Evolutionary conservation across 2,888 invertebrate species (phyloP), one percentile per base, ranked within the genome.

Genomic region (Cryptophagus acutangulus): DNA sequence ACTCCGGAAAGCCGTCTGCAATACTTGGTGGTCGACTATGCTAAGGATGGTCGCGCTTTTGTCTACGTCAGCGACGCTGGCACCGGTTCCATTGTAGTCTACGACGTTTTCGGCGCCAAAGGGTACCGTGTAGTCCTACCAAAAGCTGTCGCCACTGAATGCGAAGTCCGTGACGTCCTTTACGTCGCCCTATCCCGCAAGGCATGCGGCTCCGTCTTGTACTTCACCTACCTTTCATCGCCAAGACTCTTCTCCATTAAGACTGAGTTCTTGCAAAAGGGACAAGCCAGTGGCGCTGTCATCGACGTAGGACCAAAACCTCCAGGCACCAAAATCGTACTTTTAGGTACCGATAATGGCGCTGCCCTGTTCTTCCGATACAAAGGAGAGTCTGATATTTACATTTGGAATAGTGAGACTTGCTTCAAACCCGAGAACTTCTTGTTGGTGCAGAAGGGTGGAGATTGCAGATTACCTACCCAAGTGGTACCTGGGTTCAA

Each of bases 361-460:
- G 69, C 71, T 6, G 72, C 74, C 3, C 61, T 80, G 9, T 80
- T 80, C 71, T 77, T 80, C 67, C 70, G 80, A n/a, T 73, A 72
- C 55, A 74, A 76, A 58, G 79, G 80, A 12, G 72, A 77, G 51
- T 73, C 77, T 8, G 77, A 79, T 44, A 73, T 82, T 35, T 81
- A 75, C 60, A 71, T 76, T 63, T 82, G 81, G 81, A 75, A 81
- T 59, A 71, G 76, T 2, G 74, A 76, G 37, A 74, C 74, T 0
- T 66, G 71, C 38, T 78, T 81, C 62, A 72, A 69, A 40, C 56
- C 68, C 16, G 71, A 75, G 31, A 78, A 79, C 59, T 72, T 78
- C 55, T 57, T 75, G 28, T 67, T 77, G 46, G 78, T 79, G 3
- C 76, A 79, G 51, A 72, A 70, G 17, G 77, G 77, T n/a, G 72